Evolutionary conservation across 1,140 invertebrate genomes (phyloP).

Genomic region (Drosophila dunni): DNA sequence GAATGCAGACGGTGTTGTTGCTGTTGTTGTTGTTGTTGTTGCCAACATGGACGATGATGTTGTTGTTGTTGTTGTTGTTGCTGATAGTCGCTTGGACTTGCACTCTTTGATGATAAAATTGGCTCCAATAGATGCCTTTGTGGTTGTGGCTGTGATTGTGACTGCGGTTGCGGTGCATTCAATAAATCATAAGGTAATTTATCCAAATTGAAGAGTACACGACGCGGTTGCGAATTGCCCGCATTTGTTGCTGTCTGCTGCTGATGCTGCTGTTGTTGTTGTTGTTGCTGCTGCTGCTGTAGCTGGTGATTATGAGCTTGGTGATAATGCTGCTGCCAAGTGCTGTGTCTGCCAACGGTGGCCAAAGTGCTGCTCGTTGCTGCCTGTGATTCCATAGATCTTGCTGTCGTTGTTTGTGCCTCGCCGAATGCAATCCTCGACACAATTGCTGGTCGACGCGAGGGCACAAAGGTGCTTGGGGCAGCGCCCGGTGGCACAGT

Average conservation of each 20-base stretch:
- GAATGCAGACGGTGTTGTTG: conserved; percentile 77
- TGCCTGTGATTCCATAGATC: conserved; percentile 32
- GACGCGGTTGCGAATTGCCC: conserved; percentile 64
- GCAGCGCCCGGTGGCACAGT: conserved; percentile 59
- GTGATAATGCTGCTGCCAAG: conserved; percentile 75
- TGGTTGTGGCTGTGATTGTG: conserved; percentile 51
- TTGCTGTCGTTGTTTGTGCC: conserved; percentile 67
- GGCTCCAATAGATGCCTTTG: conserved; percentile 70
- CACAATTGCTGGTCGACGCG: conserved; percentile 84
- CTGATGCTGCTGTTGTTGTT: conserved; percentile 37
- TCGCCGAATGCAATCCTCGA: conserved; percentile 82
- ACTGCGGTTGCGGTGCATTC: conserved; percentile 75
- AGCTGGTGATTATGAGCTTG: conserved; percentile 64
- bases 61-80: conserved; percentile 65
- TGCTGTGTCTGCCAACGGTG: conserved; percentile 50
- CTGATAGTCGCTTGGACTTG: conserved; percentile 60
- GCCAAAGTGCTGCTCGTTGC: conserved; percentile 41
- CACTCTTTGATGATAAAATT: conserved; percentile 73
- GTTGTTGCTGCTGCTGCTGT: conserved; percentile 47
- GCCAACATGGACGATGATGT: conserved; percentile 60
- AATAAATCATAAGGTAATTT: conserved; percentile 84
- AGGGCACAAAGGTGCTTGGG: conserved; percentile 71
- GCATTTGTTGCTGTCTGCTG: conserved; percentile 33
- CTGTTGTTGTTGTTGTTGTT: conserved; percentile 64
- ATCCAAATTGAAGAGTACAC: conserved; percentile 84